Conservation (phyloP, 2,797 vertebrate species). For the Lemur catta region DNA sequence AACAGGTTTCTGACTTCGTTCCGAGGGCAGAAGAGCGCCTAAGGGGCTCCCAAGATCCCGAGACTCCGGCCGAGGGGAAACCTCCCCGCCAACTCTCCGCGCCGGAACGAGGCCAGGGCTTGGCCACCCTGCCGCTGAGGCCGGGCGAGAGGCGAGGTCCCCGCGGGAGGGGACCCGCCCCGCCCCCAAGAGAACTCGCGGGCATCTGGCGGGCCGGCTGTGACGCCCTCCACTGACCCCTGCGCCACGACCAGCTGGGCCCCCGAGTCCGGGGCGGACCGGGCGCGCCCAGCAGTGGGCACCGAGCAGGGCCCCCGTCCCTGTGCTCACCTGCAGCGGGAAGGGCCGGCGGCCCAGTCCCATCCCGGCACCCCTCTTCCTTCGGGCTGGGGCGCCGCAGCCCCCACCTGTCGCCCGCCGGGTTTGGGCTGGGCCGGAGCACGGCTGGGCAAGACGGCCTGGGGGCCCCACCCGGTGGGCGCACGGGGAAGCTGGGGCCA, state of each 20-base stretch:
- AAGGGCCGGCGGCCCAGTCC: neutral
- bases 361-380: neutral
- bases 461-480: neutral
- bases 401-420: neutral
- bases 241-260: too few species aligned
- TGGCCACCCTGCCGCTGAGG: neutral
- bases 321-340: neutral
- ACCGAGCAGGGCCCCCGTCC: neutral
- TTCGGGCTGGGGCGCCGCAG: neutral
- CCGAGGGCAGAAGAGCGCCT: fast-evolving
- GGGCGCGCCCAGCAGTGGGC: too few species aligned
- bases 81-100: neutral
- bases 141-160: too few species aligned
- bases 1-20: neutral
- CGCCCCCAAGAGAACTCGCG: too few species aligned
- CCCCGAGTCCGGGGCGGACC: fast-evolving
- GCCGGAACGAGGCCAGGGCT: neutral
- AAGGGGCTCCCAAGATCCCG: neutral
- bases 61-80: fast-evolving
- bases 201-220: neutral
- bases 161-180: too few species aligned
- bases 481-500: fast-evolving
- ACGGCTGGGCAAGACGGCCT: neutral
- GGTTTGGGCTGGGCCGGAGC: neutral
- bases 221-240: neutral